A percentile compares a stretch with the other conserved stretches of the same genome.
These are phyloP conservation scores for Branchinecta lynchi DNA, from an alignment of 1,140 invertebrate species.

Conservation along the genomic window DNA sequence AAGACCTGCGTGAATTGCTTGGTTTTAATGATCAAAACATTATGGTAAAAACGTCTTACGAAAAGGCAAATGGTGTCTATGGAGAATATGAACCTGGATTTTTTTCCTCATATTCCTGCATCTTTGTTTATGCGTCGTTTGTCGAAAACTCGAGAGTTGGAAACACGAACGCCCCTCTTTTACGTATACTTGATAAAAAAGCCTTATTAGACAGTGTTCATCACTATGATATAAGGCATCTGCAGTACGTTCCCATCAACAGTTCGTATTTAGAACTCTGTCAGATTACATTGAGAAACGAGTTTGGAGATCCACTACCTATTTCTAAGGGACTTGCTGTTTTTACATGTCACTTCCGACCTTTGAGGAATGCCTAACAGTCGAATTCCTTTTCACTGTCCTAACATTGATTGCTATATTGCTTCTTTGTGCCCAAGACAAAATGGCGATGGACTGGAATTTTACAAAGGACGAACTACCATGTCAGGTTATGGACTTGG, in stretches of 20 bases:
- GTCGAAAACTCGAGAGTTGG: background rate
- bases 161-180: background rate
- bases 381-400: background rate
- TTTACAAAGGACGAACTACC: background rate
- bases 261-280: background rate
- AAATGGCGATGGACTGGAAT: background rate
- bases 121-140: background rate
- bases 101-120: background rate
- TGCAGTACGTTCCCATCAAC: background rate
- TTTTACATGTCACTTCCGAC: background rate
- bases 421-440: background rate
- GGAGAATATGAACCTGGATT: background rate
- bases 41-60: background rate
- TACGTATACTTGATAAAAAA: background rate
- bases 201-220: background rate
- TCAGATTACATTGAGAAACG: background rate
- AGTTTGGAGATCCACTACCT: background rate
- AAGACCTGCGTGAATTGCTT: background rate
- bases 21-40: background rate
- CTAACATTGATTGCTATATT: background rate
- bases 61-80: background rate
- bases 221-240: background rate
- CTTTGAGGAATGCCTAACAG: background rate
- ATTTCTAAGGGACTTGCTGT: background rate
- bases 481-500: conserved; percentile 2